phyloP scores from a whole-genome alignment of 1,140 invertebrate species.

The Hyles vespertilio region DNA sequence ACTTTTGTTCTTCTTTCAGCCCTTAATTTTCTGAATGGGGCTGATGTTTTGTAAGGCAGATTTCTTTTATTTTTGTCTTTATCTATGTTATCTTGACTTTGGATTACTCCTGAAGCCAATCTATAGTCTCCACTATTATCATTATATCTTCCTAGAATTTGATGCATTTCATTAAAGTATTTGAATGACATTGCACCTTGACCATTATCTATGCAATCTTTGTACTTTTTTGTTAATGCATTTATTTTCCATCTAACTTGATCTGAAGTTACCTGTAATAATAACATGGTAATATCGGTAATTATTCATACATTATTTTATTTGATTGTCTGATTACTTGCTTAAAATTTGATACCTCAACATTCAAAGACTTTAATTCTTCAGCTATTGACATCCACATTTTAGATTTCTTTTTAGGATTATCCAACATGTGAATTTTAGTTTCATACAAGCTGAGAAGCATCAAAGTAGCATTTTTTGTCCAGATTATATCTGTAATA shows the following conservation, averaged over 20 bases:
- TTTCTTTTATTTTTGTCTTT: slow-evolving; percentile 37
- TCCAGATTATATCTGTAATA: slow-evolving; percentile 53
- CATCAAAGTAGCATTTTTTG: slow-evolving; percentile 50
- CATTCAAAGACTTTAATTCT: slow-evolving; percentile 48
- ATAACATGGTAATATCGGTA: neutral
- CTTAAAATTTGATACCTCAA: slow-evolving; percentile 37
- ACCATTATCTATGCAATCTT: slow-evolving; percentile 52
- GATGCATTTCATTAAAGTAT: slow-evolving; percentile 63
- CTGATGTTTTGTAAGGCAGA: slow-evolving; percentile 30
- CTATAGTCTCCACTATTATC: slow-evolving; percentile 46
- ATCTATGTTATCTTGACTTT: slow-evolving; percentile 26
- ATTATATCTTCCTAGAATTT: slow-evolving; percentile 49
- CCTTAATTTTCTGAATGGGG: slow-evolving; percentile 44
- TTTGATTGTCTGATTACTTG: neutral
- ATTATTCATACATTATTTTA: no score
- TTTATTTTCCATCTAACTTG: slow-evolving; percentile 63
- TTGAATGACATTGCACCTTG: slow-evolving; percentile 45
- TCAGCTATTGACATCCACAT: slow-evolving; percentile 59
- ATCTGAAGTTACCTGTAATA: slow-evolving; percentile 46
- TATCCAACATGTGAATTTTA: slow-evolving; percentile 52
- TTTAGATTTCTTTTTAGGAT: slow-evolving; percentile 61
- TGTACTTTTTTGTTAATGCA: slow-evolving; percentile 59
- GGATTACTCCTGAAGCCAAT: slow-evolving; percentile 43
- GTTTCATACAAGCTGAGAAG: slow-evolving; percentile 56
- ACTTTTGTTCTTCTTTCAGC: slow-evolving; percentile 48